Conservation (phyloP, 2,888 invertebrate species). For the Diarsia mendica region DNA sequence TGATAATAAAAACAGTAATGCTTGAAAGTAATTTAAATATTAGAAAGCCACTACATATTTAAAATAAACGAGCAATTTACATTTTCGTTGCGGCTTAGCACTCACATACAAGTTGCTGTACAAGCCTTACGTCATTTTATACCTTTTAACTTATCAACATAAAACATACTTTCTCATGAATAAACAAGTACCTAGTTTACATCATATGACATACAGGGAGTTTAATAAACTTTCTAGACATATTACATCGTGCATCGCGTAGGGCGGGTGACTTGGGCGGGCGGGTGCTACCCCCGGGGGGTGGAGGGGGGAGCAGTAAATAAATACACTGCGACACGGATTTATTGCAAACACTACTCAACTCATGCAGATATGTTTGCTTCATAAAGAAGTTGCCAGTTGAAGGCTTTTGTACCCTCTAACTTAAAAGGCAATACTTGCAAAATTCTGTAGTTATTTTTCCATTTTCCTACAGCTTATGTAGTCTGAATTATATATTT, state of each 20-base stretch:
- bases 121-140: conserved; percentile 42
- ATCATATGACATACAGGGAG: conserved; percentile 64
- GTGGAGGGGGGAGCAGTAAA: conserved; percentile 77
- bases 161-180: conserved; percentile 67
- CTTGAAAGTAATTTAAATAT: not conserved
- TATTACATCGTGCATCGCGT: conserved; percentile 70
- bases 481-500: conserved; percentile 33
- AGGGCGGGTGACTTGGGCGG: conserved; percentile 70
- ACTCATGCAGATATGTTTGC: conserved; percentile 70
- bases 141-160: conserved; percentile 64
- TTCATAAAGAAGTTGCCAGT: conserved; percentile 55
- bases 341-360: conserved; percentile 85
- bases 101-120: conserved; percentile 44
- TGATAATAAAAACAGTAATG: not conserved
- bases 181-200: conserved; percentile 68
- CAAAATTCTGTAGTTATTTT: conserved; percentile 14
- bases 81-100: conserved; percentile 45
- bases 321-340: conserved; percentile 86
- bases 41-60: conserved; percentile 8
- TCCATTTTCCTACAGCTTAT: conserved; percentile 20
- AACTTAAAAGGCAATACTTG: conserved; percentile 26
- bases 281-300: conserved; percentile 34
- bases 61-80: conserved; percentile 18
- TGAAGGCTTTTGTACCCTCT: conserved; percentile 46
- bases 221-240: conserved; percentile 70